Percentiles rank a stretch among this genome's conserved stretches.
Evolutionary conservation across 2,113 vertebrate species (phyloP).

Genomic region (Vulpes ferrilata): DNA sequence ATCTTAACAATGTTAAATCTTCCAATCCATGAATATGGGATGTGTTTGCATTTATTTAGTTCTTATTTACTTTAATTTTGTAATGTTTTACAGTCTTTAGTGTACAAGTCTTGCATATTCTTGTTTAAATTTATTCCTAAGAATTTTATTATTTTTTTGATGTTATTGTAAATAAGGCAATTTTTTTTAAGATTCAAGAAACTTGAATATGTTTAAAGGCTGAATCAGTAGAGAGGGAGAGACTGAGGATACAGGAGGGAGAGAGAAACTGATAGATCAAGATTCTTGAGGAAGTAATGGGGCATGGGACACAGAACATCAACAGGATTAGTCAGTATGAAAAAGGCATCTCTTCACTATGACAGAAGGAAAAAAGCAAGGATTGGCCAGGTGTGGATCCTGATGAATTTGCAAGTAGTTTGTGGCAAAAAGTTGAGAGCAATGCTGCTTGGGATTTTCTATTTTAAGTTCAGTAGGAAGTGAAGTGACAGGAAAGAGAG

Average conservation of each 20-base stretch:
- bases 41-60: not conserved
- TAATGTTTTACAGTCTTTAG: not conserved
- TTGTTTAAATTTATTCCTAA: not conserved
- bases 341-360: not conserved
- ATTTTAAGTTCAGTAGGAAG: not conserved
- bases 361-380: not conserved
- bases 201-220: not conserved
- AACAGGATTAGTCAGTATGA: not conserved
- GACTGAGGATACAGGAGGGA: not conserved
- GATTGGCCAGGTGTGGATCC: not conserved
- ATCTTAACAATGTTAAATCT: not conserved
- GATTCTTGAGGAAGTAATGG: not conserved
- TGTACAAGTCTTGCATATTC: not conserved
- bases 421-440: not conserved
- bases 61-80: not conserved
- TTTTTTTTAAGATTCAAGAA: not conserved
- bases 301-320: not conserved
- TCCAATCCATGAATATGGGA: not conserved
- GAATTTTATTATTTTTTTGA: not conserved
- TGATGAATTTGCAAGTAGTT: not conserved
- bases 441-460: conserved; percentile 14
- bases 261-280: not conserved
- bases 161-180: not conserved
- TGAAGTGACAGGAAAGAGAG: not conserved
- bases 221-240: not conserved